Evolutionary conservation across 2,797 vertebrate species (phyloP), one percentile per base, ranked within the genome.

Genomic region (Coluber constrictor): DNA sequence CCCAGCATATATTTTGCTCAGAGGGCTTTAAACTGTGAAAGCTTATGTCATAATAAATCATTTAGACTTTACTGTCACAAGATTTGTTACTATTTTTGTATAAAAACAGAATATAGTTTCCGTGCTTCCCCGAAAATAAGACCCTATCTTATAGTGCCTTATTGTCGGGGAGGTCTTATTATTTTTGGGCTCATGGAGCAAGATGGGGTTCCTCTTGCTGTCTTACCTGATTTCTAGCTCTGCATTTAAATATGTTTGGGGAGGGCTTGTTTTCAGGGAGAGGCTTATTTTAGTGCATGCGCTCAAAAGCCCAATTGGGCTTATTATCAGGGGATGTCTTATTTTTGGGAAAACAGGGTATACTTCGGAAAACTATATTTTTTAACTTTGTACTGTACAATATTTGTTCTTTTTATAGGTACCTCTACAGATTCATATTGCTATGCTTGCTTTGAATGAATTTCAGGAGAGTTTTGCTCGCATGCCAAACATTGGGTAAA

Each of bases 391-490:
- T 55, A 55, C n/a, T 90, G 32, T 13, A 93, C 23, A 15, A 91
- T 93, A 55, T 92, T 32, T 93, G 74, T 70, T 92, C 32, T 96
- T 90, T 95, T 94, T 95, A 96, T 97, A 99, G 99, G 98, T 98
- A 90, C 98, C 99, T 9, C 96, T 99, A 92, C 98, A 99, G 97
- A 98, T 98, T 95, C 99, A 99, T 2, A 94, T 98, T 63, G 98
- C 98, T 91, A 98, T 99, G 98, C 97, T 99, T 95, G 99, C 99
- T 47, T 97, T 99, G 96, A 98, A 99, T 95, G 96, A 96, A 92
- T 99, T 99, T 94, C 98, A 98, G 96, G 98, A 99, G 96, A 98
- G 97, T 92, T 98, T 99, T 91, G 96, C 95, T 95, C 98, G 98
- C 27, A 95, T 98, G 90, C 99, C 99, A 1, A 98, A 98, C 94